phyloP scores from a whole-genome alignment of 2,888 invertebrate genomes.

The Lycocerus yunnanus region DNA sequence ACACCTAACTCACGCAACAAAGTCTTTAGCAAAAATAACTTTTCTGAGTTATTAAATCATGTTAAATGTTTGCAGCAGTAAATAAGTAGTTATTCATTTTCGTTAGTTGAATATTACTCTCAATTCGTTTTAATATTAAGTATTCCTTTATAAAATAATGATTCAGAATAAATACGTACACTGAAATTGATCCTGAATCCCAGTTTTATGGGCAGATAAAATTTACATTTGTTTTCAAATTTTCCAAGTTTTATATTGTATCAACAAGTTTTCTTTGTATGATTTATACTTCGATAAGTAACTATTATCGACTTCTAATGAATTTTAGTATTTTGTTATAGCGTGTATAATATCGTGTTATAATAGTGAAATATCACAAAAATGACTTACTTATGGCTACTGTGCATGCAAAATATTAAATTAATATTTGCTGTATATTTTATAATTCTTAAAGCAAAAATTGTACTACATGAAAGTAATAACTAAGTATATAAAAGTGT shows the following conservation, averaged over 20 bases:
- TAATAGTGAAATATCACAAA: neutral
- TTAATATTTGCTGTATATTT: neutral
- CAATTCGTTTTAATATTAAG: neutral
- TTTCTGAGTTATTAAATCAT: neutral
- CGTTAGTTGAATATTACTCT: neutral
- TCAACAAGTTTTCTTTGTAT: neutral
- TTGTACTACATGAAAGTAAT: neutral
- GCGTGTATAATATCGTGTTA: neutral
- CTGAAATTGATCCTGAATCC: neutral
- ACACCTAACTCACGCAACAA: neutral
- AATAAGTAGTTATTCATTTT: neutral
- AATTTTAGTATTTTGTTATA: neutral
- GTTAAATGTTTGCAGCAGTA: neutral
- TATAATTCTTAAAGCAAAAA: neutral
- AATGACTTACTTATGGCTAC: neutral
- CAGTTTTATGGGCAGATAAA: neutral
- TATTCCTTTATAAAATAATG: too few species aligned
- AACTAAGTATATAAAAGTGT: neutral
- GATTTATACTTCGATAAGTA: neutral
- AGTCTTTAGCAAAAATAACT: neutral
- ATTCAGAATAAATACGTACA: too few species aligned
- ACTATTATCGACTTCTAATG: neutral
- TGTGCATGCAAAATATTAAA: neutral
- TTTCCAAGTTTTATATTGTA: neutral
- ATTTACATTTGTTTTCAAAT: too few species aligned